Base-by-base conservation (phyloP, 2,888 invertebrate genomes). In the Quadroppia sp. region DNA sequence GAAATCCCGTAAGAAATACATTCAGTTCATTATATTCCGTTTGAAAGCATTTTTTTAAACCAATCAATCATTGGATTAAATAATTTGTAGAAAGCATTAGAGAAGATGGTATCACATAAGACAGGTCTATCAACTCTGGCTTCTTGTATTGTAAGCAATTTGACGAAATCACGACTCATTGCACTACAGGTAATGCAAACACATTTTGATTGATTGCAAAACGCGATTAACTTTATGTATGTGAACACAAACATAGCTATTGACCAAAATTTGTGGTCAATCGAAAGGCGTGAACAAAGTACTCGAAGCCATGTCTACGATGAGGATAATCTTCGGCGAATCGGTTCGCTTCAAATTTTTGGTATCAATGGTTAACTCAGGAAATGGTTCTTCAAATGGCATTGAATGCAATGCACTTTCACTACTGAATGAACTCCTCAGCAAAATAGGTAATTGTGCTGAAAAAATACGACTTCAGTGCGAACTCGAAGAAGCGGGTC, bases 241-340 rank as follows among this genome's bases (percentile, higher is more conserved):
- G 7, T 64, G 25, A 36, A 48, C n/a, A n/a, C n/a, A n/a, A 32
- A 78, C 85, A 1, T 85, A 92, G 90, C 85, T 95, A 61, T 85
- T 95, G 78, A 91, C 92, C 69, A 89, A 89, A 81, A 89, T 91
- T 23, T 92, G 94, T 81, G 89, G 80, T 50, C 74, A 80, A 30
- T 79, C 80, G 1, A 79, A 79, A 3, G 94, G 94, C 0, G 92
- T 94, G 83, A 87, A 88, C 50, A 89, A 91, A 77, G 91, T 95
- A 20, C 90, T 94, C 0, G 95, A 95, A 82, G 93, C 95, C 0
- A 87, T 95, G 77, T 92, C 94, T 0, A 92, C 94, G 0, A 85
- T 95, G 72, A 86, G 94, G 48, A 76, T 78, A 2, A 74, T 78
- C 20, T 78, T 77, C 25, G 78, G 78, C 42, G 95, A 96, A 81